Base-by-base conservation (phyloP, 2,888 invertebrate genomes). In the Dione juno region DNA sequence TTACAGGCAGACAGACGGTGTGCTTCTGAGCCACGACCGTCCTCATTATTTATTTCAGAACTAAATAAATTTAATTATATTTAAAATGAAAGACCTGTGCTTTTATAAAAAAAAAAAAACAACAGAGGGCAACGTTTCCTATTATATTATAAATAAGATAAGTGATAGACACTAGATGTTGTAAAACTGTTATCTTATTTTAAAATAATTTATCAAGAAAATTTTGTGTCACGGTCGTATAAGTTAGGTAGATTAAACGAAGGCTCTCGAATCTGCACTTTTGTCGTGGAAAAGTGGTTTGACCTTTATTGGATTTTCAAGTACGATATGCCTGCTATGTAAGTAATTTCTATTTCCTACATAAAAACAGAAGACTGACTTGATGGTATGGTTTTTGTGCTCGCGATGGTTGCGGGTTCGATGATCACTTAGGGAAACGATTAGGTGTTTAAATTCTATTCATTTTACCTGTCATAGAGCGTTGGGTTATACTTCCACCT, bases 181-280 rank as follows among this genome's bases (percentile, higher is more conserved):
- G 1, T 37, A 37, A 19, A 16, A 16, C 1, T 1, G 16, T 37
- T 37, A 57, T 57, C 54, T 37, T 37, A 9, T 16, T 57, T 6
- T 16, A 57, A 57, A 10, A 10, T 10, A 37, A 11, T 37, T 6
- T 37, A 57, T 37, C 7, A n/a, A 37, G 28, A 35, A 50, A n/a
- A 48, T 48, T 64, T 48, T 19, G 48, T 64, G 37, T 50, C 64
- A 64, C 37, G 64, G 64, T 19, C 48, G 14, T 64, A 50, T 50
- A 48, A 19, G 50, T 64, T 64, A 64, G 37, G 64, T 50, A 64
- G 45, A 63, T 63, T 63, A 37, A 63, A 48, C 35, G 45, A 63
- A 48, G 45, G 19, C 64, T 50, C 45, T 61, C 28, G 45, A 57
- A 57, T 37, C 16, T 64, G 45, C 37, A 41, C 59, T 50, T 64